phyloP scores from a whole-genome alignment of 2,888 invertebrate species.

The Pachydiplax longipennis region DNA sequence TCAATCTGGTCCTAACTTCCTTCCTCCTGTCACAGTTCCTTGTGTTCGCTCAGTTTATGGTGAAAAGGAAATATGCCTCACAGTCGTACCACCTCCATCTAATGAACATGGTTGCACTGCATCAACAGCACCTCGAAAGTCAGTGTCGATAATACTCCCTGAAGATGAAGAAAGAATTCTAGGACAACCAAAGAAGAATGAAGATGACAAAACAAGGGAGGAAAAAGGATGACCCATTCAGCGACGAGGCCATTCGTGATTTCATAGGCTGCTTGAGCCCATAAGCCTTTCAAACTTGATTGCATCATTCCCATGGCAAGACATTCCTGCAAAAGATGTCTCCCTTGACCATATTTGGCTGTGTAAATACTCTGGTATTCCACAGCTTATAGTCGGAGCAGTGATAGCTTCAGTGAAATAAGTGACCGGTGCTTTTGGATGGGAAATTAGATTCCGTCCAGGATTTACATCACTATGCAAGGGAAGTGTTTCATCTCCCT shows the following conservation, averaged over 20 bases:
- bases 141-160: conserved; percentile 68
- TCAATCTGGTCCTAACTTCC: background rate
- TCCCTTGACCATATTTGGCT: conserved; percentile 14
- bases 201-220: conserved; percentile 22
- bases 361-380: conserved; percentile 15
- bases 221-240: conserved; percentile 40
- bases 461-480: background rate
- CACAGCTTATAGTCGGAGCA: conserved; percentile 26
- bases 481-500: background rate
- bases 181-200: background rate
- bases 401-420: conserved; percentile 9
- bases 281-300: background rate
- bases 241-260: conserved; percentile 15
- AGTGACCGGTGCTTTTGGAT: conserved; percentile 2
- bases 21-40: conserved; percentile 13
- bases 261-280: background rate
- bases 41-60: background rate
- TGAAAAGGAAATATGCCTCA: conserved; percentile 7
- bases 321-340: conserved; percentile 31
- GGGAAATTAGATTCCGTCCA: conserved; percentile 34
- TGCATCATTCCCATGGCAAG: background rate
- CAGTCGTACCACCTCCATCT: conserved; percentile 7
- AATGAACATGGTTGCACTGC: conserved; percentile 47
- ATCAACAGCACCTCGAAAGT: conserved; percentile 60
- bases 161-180: conserved; percentile 68